Conservation (phyloP, 92 coral and sea anemone species). For the Siderastrea siderea region DNA sequence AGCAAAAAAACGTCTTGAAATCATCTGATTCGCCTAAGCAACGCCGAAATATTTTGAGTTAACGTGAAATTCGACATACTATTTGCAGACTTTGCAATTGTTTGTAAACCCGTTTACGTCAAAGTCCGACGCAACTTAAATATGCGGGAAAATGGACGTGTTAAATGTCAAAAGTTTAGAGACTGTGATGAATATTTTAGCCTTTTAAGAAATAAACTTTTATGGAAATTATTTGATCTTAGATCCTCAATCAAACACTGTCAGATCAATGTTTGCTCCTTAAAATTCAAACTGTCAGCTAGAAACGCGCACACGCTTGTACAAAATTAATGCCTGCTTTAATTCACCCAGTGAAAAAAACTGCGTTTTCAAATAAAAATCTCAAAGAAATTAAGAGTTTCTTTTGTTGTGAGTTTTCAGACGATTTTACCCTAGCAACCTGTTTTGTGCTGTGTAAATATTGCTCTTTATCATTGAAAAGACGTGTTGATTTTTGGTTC, state of each 20-base stretch:
- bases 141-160: too few relatives aligned
- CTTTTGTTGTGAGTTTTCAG: not conserved
- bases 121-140: too few relatives aligned
- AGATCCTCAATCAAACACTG: not conserved
- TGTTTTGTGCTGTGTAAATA: slow-evolving; percentile 1
- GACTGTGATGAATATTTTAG: not conserved
- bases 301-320: not conserved
- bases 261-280: not conserved
- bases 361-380: not conserved
- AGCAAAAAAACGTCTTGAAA: too few relatives aligned
- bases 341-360: not conserved
- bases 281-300: not conserved
- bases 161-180: not conserved
- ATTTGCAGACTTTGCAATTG: too few relatives aligned
- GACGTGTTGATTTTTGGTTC: slow-evolving; percentile 14
- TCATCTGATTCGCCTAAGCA: not conserved
- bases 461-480: slow-evolving; percentile 17
- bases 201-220: not conserved
- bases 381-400: not conserved
- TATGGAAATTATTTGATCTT: not conserved
- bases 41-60: not conserved
- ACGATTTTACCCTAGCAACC: not conserved
- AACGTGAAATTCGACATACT: too few relatives aligned
- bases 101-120: too few relatives aligned
- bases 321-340: not conserved